Evolutionary conservation across 1,140 invertebrate species (phyloP), one percentile per base, ranked within the genome.

Genomic region (Ceratosolen fusciceps): DNA sequence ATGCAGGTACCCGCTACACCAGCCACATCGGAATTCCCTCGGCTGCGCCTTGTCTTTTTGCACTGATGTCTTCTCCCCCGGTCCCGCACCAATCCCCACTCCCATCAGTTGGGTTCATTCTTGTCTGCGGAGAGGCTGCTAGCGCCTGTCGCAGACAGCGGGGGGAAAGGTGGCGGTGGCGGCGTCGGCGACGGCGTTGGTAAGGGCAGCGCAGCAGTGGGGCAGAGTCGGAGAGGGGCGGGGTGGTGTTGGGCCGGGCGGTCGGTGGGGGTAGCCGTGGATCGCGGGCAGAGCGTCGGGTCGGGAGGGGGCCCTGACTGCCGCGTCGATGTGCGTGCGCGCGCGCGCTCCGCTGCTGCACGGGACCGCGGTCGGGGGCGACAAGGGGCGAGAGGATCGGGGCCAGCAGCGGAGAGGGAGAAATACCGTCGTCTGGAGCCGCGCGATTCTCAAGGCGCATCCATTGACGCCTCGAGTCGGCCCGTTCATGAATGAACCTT

Each of bases 401-500:
- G n/a, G n/a, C n/a, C n/a, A n/a, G n/a, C n/a, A n/a, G n/a, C n/a
- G n/a, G 39, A 60, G 68, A 14, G 74, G 68, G 52, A 70, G 68
- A 70, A 76, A 72, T 39, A 60, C 76, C 76, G 76, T 34, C 52
- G 37, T 65, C 62, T 62, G 26, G 47, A 43, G 71, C 31, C 26
- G 43, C 49, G n/a, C 71, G 71, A 67, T 54, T 84, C 82, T 83
- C 84, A 85, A 77, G 85, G 83, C 85, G 84, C 84, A 87, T 88
- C 87, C 87, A 88, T 88, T 88, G 87, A 88, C 85, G 86, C 86
- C 85, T 86, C 80, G 68, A 76, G 82, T 75, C 68, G 81, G 80
- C 56, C 47, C 84, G 82, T 87, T 88, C 87, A 87, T 88, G 87
- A 88, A 88, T 88, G 87, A 87, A 65, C 83, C 72, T 80, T 79